Percentiles rank a stretch among this genome's conserved stretches.
These are phyloP conservation scores for Scaptomyza reducta DNA, from an alignment of 2,888 invertebrate species.

Conservation along the genomic window DNA sequence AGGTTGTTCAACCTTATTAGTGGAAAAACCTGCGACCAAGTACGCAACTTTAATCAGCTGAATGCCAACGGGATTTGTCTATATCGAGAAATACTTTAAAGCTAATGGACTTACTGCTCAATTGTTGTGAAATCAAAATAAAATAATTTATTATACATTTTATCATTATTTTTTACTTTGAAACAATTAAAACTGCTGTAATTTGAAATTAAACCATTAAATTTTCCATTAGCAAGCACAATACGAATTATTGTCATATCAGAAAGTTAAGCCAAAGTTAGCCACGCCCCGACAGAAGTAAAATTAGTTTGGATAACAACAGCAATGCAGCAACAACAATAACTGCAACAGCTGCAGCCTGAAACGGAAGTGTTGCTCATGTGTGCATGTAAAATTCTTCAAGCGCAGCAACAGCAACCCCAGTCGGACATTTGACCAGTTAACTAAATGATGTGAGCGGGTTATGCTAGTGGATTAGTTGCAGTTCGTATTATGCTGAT, in stretches of 20 bases:
- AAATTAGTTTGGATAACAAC: conserved; percentile 11
- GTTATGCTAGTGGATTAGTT: conserved; percentile 38
- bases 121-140: conserved; percentile 15
- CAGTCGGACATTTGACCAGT: conserved; percentile 37
- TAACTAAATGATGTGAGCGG: neutral
- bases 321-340: conserved; percentile 16
- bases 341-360: conserved; percentile 30
- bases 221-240: conserved; percentile 40
- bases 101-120: conserved; percentile 9
- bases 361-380: conserved; percentile 58
- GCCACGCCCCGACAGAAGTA: conserved; percentile 1
- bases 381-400: conserved; percentile 53
- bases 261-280: conserved; percentile 25
- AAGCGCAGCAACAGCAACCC: conserved; percentile 61
- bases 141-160: no score
- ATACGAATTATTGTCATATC: conserved; percentile 13
- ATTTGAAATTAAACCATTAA: conserved; percentile 34
- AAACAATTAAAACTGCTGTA: conserved; percentile 19
- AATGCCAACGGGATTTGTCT: conserved; percentile 25
- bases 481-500: conserved; percentile 26
- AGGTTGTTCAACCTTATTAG: conserved; percentile 65
- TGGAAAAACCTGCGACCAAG: conserved; percentile 28
- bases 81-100: conserved; percentile 29
- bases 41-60: conserved; percentile 18
- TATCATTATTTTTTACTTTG: neutral